These are phyloP conservation scores for Aphaenogaster rudis DNA, from an alignment of 1,140 invertebrate species.

Conservation along the genomic window DNA sequence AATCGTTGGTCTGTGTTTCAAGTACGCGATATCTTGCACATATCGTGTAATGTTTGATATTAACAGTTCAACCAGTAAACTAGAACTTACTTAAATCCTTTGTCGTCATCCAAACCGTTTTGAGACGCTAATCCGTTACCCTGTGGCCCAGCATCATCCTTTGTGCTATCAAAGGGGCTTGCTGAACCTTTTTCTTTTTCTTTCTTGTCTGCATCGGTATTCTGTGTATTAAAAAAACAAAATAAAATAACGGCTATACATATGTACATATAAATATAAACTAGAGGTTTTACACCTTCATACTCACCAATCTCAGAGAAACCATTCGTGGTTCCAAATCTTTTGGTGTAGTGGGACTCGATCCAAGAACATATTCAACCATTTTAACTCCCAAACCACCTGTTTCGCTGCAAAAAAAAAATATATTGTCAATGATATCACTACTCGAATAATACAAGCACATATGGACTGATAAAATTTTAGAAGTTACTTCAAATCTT, in stretches of 20 bases:
- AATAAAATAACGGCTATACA: background rate
- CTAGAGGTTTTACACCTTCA: background rate
- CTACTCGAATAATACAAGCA: background rate
- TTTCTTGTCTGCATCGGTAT: constrained; percentile 86
- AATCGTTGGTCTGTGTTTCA: background rate
- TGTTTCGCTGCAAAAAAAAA: constrained; percentile 87
- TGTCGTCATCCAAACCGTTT: constrained; percentile 93
- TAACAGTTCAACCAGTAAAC: background rate
- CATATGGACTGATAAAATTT: background rate
- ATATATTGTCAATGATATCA: background rate
- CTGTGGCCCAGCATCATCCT: constrained; percentile 91
- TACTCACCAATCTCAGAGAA: constrained; percentile 90
- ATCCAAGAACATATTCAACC: constrained; percentile 98
- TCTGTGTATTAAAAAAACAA: constrained; percentile 77
- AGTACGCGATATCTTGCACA: background rate
- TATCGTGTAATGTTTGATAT: background rate
- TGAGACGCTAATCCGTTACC: constrained; percentile 93
- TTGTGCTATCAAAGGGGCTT: constrained; percentile 86
- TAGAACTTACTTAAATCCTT: constrained; percentile 95
- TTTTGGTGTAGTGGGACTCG: constrained; percentile 93
- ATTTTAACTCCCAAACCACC: constrained; percentile 97
- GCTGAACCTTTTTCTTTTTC: constrained; percentile 86
- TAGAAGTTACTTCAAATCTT: background rate
- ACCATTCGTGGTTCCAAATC: constrained; percentile 92
- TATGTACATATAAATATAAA: background rate